Conservation (phyloP, 2,113 vertebrate genomes). For the Corythaixoides concolor region DNA sequence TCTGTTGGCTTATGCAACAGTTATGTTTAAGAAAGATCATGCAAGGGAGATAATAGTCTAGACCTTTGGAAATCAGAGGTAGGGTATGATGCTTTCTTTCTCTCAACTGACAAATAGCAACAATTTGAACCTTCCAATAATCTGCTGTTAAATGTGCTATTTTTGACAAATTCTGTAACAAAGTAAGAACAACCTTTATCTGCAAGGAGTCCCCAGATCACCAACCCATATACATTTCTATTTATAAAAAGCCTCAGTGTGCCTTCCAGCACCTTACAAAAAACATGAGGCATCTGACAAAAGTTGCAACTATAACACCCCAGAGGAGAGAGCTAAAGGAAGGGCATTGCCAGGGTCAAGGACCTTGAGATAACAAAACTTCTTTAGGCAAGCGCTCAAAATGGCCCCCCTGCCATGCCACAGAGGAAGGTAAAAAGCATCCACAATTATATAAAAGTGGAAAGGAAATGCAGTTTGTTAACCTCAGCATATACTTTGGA, state of each 20-base stretch:
- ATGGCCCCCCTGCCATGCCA: background rate
- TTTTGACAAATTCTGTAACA: background rate
- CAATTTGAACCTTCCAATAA: background rate
- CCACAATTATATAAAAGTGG: background rate
- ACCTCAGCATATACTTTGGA: background rate
- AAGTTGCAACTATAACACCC: background rate
- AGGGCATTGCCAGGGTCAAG: background rate
- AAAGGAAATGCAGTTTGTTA: background rate
- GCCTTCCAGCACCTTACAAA: background rate
- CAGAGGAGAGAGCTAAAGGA: background rate
- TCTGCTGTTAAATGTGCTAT: background rate
- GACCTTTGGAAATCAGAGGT: background rate
- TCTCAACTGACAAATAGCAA: background rate
- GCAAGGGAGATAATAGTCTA: background rate
- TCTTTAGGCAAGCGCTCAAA: background rate
- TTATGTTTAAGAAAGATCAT: background rate
- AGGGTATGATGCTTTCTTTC: background rate
- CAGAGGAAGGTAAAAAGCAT: background rate
- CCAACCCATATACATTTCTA: background rate
- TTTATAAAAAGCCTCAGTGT: background rate
- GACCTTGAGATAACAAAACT: background rate
- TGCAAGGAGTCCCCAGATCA: background rate
- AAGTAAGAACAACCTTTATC: background rate
- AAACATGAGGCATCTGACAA: background rate
- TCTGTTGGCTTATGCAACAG: background rate